A percentile compares a stretch with the other conserved stretches of the same genome.
phyloP scores from a whole-genome alignment of 2,113 vertebrate genomes.

The Sphaerodactylus townsendi region DNA sequence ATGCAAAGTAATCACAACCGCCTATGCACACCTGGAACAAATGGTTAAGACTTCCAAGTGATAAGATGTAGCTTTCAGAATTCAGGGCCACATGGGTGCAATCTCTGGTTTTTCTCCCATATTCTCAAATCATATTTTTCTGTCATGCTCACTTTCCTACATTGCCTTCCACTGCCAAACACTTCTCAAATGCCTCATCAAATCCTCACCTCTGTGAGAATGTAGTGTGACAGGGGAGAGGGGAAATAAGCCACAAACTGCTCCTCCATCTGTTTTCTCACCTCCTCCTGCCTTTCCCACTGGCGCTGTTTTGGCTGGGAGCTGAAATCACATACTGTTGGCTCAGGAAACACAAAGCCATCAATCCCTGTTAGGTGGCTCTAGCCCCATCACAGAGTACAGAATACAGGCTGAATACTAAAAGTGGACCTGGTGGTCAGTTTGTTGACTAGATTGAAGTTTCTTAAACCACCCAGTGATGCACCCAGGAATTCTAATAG shows the following conservation, averaged over 20 bases:
- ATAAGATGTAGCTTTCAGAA: background rate
- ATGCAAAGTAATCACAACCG: background rate
- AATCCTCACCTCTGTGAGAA: background rate
- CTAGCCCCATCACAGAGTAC: background rate
- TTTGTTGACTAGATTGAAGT: background rate
- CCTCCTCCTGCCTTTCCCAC: background rate
- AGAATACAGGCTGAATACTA: background rate
- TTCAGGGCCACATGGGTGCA: background rate
- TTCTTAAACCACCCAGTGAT: background rate
- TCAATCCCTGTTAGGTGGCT: background rate
- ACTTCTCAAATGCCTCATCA: background rate
- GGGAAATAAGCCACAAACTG: background rate
- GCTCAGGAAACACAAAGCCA: slow-evolving; percentile 28
- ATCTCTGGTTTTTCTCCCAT: background rate
- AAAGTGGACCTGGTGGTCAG: slow-evolving; percentile 1
- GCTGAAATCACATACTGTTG: background rate
- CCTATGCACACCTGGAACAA: background rate
- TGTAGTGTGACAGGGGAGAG: background rate
- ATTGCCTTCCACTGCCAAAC: background rate
- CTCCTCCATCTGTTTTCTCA: background rate
- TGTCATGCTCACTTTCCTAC: background rate
- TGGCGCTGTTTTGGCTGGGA: background rate
- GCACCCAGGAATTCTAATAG: background rate
- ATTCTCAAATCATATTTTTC: background rate
- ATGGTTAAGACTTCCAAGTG: background rate